Evolutionary conservation across 2,888 invertebrate genomes (phyloP), one percentile per base, ranked within the genome.

Genomic region (Mechanitis messenoides): DNA sequence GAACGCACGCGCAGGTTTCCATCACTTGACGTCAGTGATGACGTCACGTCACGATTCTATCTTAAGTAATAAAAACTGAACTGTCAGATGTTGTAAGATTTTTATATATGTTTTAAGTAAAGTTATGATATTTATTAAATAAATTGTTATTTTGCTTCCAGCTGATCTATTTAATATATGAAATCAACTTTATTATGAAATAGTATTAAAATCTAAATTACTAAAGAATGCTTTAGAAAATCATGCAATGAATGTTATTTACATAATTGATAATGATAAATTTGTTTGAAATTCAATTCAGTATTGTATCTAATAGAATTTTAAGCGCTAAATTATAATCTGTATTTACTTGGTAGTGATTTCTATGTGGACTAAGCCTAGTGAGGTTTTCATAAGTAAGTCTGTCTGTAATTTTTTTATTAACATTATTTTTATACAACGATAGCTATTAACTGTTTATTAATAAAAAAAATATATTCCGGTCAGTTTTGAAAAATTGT

Each of bases 1-100:
- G 56, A 58, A 66, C 67, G 71, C 73, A 71, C 73, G 73, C 71
- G 71, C 70, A 61, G 64, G 54, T 66, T 54, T 62, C 62, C 65
- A 50, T 62, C 62, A 59, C 35, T 61, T 68, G 67, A 65, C 68
- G 65, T 66, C 67, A 61, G 38, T 38, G 66, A 65, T 66, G 65
- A 64, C 67, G 59, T 38, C 64, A 20, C 63, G 67, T 71, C 71
- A 71, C 69, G 69, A 71, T 58, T 62, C 59, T 59, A 59, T 59
- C 54, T 53, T 47, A 56, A 45, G 28, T 58, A 33, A 56, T 57
- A 66, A 64, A 64, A 64, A 64, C 53, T 54, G 45, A 57, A 60
- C 47, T 53, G 33, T 7, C 54, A 35, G 38, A 33, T 7, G 20
- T 45, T 6, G n/a, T 54, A 33, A 58, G 55, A 38, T 55, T 50